Evolutionary conservation across 2,113 vertebrate genomes (phyloP).

Genomic region (Oxyura jamaicensis): DNA sequence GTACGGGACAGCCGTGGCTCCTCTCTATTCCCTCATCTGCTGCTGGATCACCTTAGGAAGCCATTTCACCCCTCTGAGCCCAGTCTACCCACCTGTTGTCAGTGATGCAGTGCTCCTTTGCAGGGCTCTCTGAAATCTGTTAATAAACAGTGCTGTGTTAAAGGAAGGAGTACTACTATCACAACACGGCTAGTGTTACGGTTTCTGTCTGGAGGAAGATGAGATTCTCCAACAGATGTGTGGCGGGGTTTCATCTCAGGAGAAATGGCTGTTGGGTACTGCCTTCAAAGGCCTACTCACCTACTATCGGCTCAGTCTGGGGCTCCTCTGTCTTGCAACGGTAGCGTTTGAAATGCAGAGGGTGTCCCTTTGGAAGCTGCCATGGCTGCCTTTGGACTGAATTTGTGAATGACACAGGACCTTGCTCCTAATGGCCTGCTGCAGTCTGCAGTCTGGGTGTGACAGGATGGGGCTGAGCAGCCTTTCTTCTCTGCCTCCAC

Average conservation of each 20-base stretch:
- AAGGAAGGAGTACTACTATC: background rate
- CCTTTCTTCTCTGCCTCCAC: background rate
- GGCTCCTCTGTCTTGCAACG: rapidly evolving
- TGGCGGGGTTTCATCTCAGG: background rate
- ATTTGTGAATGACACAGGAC: rapidly evolving
- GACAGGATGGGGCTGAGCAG: background rate
- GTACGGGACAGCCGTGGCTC: background rate
- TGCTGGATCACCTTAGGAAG: background rate
- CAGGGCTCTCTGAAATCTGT: background rate
- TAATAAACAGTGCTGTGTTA: background rate
- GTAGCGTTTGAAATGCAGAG: background rate
- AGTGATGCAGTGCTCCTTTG: background rate
- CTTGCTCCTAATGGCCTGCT: background rate
- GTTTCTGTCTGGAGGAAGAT: background rate
- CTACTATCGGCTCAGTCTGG: background rate
- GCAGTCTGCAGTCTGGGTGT: background rate
- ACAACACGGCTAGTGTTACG: background rate
- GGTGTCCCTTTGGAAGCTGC: background rate
- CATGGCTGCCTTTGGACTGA: background rate
- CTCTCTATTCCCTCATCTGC: background rate
- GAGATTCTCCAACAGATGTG: rapidly evolving
- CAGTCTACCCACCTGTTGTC: background rate
- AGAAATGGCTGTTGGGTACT: background rate
- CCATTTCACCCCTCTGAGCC: background rate
- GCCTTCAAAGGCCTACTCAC: background rate